Conservation (phyloP, 2,888 invertebrate species). For the Andricus quercusramuli region DNA sequence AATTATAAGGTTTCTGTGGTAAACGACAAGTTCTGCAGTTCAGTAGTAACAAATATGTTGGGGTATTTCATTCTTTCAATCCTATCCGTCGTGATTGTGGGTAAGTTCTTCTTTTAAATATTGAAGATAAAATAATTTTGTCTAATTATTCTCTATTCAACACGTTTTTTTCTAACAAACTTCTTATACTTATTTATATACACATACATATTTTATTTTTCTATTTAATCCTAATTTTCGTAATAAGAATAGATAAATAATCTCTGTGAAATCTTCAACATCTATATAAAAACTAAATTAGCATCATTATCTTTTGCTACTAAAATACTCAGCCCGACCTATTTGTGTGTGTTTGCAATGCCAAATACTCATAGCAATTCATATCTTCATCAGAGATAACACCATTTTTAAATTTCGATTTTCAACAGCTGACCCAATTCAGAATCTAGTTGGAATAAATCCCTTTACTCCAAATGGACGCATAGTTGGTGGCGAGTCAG, state of each 20-base stretch:
- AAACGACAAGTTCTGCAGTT: not conserved
- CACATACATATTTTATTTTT: too few species aligned
- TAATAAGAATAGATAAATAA: too few species aligned
- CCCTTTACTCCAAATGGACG: constrained; percentile 60
- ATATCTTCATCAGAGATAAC: not conserved
- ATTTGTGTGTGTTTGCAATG: not conserved
- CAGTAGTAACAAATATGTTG: not conserved
- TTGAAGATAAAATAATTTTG: too few species aligned
- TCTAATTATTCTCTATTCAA: too few species aligned
- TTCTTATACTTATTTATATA: too few species aligned
- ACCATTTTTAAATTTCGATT: not conserved
- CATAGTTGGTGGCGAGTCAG: constrained; percentile 79
- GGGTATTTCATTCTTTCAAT: constrained; percentile 12
- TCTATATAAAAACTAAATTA: too few species aligned
- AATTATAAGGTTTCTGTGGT: not conserved
- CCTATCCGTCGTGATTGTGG: not conserved
- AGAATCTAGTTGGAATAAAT: constrained; percentile 1
- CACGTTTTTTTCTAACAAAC: too few species aligned
- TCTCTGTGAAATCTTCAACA: too few species aligned
- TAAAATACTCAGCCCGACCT: not conserved
- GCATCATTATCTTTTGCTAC: too few species aligned
- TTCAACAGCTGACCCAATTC: constrained; percentile 28
- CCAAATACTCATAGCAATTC: not conserved
- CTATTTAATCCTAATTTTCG: too few species aligned
- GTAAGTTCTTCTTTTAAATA: not conserved